Conservation (phyloP, 2,888 invertebrate species). For the Drosophila prolongata region DNA sequence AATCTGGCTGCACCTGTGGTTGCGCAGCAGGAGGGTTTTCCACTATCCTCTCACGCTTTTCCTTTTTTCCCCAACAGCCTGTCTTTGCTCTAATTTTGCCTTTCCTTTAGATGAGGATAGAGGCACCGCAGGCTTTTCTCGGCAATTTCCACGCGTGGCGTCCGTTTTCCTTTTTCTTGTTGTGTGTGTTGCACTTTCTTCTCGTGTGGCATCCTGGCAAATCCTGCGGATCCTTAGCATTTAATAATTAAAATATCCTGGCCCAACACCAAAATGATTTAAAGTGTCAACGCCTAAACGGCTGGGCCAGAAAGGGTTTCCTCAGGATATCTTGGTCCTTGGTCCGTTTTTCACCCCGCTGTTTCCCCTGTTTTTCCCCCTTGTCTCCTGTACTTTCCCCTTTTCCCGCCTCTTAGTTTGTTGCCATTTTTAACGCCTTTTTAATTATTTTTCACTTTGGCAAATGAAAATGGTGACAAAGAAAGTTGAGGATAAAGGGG, state of each 20-base stretch:
- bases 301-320: slow-evolving; percentile 24
- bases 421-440: slow-evolving; percentile 63
- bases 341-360: slow-evolving; percentile 16
- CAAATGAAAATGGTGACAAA: slow-evolving; percentile 44
- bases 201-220: slow-evolving; percentile 44
- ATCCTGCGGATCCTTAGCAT: slow-evolving; percentile 61
- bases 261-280: slow-evolving; percentile 79
- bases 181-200: slow-evolving; percentile 7
- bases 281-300: slow-evolving; percentile 78
- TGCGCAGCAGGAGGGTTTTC: slow-evolving; percentile 23
- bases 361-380: slow-evolving; percentile 1
- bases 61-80: slow-evolving; percentile 5
- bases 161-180: slow-evolving; percentile 58
- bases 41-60: neutral
- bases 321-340: slow-evolving; percentile 29
- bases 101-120: slow-evolving; percentile 52
- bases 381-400: neutral
- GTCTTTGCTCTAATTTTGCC: slow-evolving; percentile 70
- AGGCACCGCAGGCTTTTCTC: slow-evolving; percentile 61
- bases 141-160: slow-evolving; percentile 75
- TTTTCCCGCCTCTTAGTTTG: slow-evolving; percentile 21
- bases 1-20: slow-evolving; percentile 47
- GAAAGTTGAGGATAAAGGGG: neutral
- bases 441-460: slow-evolving; percentile 69
- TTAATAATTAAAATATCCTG: slow-evolving; percentile 83